These are phyloP conservation scores for Luffia ferchaultella DNA, from an alignment of 2,888 invertebrate species.

Conservation along the genomic window DNA sequence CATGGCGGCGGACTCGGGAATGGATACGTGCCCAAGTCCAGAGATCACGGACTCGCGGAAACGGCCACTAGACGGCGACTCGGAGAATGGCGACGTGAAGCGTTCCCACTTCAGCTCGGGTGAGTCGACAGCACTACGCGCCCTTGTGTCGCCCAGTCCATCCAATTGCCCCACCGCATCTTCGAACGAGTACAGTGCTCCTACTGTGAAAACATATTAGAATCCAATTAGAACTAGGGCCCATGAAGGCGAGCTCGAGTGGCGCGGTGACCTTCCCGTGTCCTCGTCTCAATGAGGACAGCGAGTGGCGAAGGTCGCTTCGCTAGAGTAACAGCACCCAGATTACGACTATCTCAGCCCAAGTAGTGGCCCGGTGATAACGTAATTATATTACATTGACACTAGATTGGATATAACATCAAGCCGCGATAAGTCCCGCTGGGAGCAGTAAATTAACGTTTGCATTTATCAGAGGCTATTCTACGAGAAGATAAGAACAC, in stretches of 20 bases:
- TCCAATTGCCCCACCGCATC: neutral
- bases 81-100: conserved; percentile 88
- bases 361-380: conserved; percentile 23
- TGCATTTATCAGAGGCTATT: neutral
- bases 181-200: neutral
- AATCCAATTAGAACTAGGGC: neutral
- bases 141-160: neutral
- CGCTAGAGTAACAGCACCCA: too few relatives aligned
- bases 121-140: conserved; percentile 68
- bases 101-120: conserved; percentile 92
- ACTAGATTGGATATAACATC: conserved; percentile 57
- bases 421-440: conserved; percentile 27
- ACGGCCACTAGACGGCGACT: conserved; percentile 87
- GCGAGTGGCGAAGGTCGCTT: too few relatives aligned
- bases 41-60: conserved; percentile 91
- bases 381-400: conserved; percentile 32
- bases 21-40: conserved; percentile 94
- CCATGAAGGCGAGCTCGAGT: neutral
- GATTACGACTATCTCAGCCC: conserved; percentile 23
- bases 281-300: neutral
- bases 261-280: neutral
- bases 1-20: conserved; percentile 93
- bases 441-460: neutral
- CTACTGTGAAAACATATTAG: neutral
- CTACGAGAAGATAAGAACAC: neutral